These are phyloP conservation scores for Lasioglossum baleicum DNA, from an alignment of 1,140 invertebrate genomes.

Conservation along the genomic window DNA sequence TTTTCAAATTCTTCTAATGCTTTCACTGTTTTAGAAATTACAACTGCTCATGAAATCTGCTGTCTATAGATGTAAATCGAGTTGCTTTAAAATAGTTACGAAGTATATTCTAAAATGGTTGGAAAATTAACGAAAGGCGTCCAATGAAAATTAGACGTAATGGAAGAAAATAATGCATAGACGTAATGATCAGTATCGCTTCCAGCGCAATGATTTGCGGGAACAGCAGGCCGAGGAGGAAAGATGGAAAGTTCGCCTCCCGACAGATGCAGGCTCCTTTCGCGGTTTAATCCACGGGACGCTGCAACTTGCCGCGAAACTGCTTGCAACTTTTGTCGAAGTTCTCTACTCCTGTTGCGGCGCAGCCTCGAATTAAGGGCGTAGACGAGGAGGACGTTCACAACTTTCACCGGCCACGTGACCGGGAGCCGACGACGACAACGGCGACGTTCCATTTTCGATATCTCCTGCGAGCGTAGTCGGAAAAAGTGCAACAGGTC, in stretches of 20 bases:
- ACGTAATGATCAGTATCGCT: not conserved
- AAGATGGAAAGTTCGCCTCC: conserved; percentile 15
- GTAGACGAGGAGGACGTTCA: conserved; percentile 42
- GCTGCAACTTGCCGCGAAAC: conserved; percentile 40
- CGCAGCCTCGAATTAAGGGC: conserved; percentile 56
- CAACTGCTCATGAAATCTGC: too few relatives aligned
- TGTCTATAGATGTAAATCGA: too few relatives aligned
- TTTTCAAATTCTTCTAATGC: too few relatives aligned
- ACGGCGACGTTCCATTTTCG: not conserved
- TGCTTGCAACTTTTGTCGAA: conserved; percentile 53
- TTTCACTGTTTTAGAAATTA: too few relatives aligned
- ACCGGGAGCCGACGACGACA: not conserved
- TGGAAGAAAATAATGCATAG: too few relatives aligned
- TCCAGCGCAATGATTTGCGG: not conserved
- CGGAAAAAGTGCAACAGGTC: conserved; percentile 39
- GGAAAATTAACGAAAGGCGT: too few relatives aligned
- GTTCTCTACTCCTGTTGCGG: conserved; percentile 17
- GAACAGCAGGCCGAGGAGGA: not conserved
- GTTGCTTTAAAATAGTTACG: too few relatives aligned
- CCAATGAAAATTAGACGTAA: too few relatives aligned
- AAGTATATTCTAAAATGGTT: too few relatives aligned
- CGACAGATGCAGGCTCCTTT: conserved; percentile 10
- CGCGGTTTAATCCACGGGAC: conserved; percentile 29
- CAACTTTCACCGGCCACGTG: conserved; percentile 56
- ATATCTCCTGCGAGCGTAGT: conserved; percentile 19